Percentiles rank a stretch among this genome's conserved stretches.
These are phyloP conservation scores for Podocnemis expansa DNA, from an alignment of 2,113 vertebrate genomes.

Conservation along the genomic window DNA sequence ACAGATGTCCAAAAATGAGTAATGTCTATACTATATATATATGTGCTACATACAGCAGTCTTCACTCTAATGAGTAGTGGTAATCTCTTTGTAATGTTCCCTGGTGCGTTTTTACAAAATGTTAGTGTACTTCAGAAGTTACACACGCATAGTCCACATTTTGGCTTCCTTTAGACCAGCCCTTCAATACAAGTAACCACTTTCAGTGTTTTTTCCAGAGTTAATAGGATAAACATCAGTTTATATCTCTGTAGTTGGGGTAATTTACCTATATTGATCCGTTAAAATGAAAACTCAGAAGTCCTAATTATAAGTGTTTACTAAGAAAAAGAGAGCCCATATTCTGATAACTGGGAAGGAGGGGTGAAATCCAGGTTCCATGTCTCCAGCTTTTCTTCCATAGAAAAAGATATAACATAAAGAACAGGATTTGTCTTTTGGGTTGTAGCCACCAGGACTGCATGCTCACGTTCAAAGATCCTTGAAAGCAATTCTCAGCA, in stretches of 20 bases:
- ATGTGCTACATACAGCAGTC: background rate
- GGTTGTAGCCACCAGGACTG: background rate
- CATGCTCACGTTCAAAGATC: background rate
- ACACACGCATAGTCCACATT: background rate
- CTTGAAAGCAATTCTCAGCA: background rate
- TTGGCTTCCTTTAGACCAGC: background rate
- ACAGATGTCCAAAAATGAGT: background rate
- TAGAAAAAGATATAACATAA: background rate
- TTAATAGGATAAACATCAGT: background rate
- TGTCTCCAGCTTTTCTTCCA: background rate
- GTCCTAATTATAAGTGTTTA: background rate
- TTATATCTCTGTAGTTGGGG: background rate
- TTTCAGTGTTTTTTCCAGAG: background rate
- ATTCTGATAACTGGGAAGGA: rapidly evolving
- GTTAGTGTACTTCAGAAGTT: background rate
- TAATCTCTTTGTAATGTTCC: background rate
- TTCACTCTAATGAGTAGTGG: background rate
- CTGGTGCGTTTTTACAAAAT: background rate
- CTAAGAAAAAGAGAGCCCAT: background rate
- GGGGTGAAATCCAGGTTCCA: background rate
- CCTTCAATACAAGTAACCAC: background rate
- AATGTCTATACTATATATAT: background rate
- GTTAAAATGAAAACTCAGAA: background rate
- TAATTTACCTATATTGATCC: background rate
- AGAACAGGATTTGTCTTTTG: background rate